Evolutionary conservation across 2,113 vertebrate genomes (phyloP).

Genomic region (Burhinus bistriatus): DNA sequence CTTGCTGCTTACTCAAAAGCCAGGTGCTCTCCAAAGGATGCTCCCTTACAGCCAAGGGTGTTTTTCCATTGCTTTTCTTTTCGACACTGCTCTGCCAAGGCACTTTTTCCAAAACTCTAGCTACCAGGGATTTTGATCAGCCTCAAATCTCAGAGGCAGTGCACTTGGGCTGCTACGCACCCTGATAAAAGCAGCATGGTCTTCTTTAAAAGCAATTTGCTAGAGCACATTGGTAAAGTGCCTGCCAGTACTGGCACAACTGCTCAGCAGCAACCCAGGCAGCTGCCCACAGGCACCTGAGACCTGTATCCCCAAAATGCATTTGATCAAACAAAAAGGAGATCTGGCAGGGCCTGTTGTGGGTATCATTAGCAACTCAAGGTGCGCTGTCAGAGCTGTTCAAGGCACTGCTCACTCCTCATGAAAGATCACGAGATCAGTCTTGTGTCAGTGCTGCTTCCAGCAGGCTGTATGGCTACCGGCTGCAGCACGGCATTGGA

Average conservation of each 20-base stretch:
- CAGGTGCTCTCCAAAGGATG: not conserved
- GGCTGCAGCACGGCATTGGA: not conserved
- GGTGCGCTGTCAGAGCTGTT: not conserved
- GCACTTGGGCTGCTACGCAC: not conserved
- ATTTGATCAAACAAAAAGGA: not conserved
- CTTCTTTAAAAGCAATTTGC: not conserved
- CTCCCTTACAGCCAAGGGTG: not conserved
- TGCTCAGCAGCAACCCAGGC: not conserved
- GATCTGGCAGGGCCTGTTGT: not conserved
- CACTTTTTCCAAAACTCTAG: not conserved
- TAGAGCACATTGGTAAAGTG: not conserved
- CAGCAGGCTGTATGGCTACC: rapidly evolving
- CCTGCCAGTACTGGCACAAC: not conserved
- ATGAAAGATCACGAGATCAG: not conserved
- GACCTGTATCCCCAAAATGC: not conserved
- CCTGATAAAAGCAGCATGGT: not conserved
- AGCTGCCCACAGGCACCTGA: not conserved
- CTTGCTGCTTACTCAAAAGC: not conserved
- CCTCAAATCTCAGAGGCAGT: not conserved
- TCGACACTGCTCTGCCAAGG: not conserved
- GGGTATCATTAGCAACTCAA: not conserved
- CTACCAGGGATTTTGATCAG: not conserved
- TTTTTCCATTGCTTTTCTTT: not conserved
- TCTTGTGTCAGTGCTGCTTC: rapidly evolving
- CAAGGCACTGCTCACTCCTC: rapidly evolving